Evolutionary conservation across 2,888 invertebrate genomes (phyloP), one percentile per base, ranked within the genome.

Genomic region (Vanessa cardui): DNA sequence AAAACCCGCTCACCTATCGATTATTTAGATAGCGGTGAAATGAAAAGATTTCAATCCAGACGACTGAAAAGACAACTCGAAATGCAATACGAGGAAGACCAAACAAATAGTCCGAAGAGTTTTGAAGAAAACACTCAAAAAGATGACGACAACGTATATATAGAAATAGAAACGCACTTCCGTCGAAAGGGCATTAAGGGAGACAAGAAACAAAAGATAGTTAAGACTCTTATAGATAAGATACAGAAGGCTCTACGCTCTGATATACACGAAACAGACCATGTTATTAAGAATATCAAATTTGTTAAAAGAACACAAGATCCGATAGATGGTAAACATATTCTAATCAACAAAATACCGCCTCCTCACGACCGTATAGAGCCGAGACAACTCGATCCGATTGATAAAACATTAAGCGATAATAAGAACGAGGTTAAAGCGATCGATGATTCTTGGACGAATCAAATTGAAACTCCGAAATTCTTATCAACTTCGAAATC

Each of bases 91-190:
- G 73, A 81, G 31, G 45, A 76, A 26, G 69, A 79, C n/a, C 64
- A 74, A 39, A 62, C 66, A 50, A 74, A 70, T 46, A 77, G 68
- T 69, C 59, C 63, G 63, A 81, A 80, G 75, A 61, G 46, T 44
- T 8, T 45, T 0, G 54, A 71, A 62, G 64, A 73, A 62, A 68
- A 66, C 5, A 78, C 80, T 52, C 80, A 78, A 8, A 15, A 6
- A n/a, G 80, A 83, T 16, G 87, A 89, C 1, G 90, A 91, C 62
- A 89, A 92, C 69, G 68, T 92, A 1, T 90, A 81, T 47, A 86
- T 92, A 1, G 91, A 92, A 84, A 92, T 92, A 4, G 90, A 92
- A 84, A 90, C 92, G 6, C 90, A 91, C 75, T 88, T 89, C 58
- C 85, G 90, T 64, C 85, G 87, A 49, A 88, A 87, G 77, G 88